Evolutionary conservation across 92 coral and sea anemone species (phyloP), one percentile per base, ranked within the genome.

Genomic region (Palythoa grandiflora): DNA sequence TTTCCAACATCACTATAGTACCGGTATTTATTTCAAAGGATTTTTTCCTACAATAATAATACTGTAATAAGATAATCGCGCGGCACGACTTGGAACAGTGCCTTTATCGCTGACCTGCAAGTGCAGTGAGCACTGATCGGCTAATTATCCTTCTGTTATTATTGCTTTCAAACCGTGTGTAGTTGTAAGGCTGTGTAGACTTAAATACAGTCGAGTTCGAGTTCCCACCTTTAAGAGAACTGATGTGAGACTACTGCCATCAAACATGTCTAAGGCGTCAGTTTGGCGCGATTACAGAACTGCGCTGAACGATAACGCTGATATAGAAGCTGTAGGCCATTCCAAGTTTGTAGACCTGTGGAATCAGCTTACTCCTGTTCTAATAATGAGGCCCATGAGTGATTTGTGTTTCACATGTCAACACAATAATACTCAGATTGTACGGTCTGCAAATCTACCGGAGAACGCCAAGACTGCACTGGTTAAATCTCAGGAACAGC

Each of bases 351-450:
- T 52, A 7, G 38, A 37, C 40, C 0, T 77, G 16, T 77, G 68
- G 68, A 15, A 77, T 28, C 17, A n/a, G 38, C 38, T 77, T 21
- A 15, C 35, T 19, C 81, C 81, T 3, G n/a, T 77, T 36, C n/a
- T 77, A n/a, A 28, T 77, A 4, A 53, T 51, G 81, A 52, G 15
- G 14, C 81, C 81, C n/a, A 52, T 21, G 81, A 77, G 40, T 3
- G 81, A 77, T 16, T 76, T 76, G 40, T 77, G 81, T 14, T 72
- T 68, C 21, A 83, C 87, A 21, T 83, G 87, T 57, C 87, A 83
- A 47, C 35, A 40, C 2, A 83, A 83, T 63, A 83, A 68, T 16
- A 60, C 17, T 2, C 8, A 38, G 50, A 68, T 83, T 19, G 12
- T 15, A 17, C 48, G 77, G 8, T 21, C 77, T 5, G 77, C 87